Evolutionary conservation across 2,888 invertebrate species (phyloP).

Genomic region (Carabus problematicus): DNA sequence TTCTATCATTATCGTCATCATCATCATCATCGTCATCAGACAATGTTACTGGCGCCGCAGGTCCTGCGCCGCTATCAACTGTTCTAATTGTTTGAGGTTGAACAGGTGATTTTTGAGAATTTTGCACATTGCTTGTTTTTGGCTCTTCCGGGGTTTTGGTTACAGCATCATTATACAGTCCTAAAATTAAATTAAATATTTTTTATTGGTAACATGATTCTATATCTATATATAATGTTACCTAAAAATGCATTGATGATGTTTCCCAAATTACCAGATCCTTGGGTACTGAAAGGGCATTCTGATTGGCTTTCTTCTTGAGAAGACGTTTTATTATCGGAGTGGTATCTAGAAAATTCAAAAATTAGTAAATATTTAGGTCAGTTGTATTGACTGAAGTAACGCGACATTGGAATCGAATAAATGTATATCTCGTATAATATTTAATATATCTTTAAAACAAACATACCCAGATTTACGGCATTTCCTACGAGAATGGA

Average conservation of each 20-base stretch:
- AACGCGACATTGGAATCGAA: background rate
- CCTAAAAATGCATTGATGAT: slow-evolving; percentile 32
- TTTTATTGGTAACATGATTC: too few species aligned
- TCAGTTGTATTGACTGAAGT: background rate
- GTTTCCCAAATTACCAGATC: slow-evolving; percentile 13
- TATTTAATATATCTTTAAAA: background rate
- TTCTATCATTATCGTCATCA: slow-evolving; percentile 7
- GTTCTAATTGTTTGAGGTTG: slow-evolving; percentile 6
- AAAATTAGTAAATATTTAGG: background rate
- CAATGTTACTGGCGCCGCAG: slow-evolving; percentile 20
- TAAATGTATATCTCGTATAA: background rate
- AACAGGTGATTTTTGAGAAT: slow-evolving; percentile 6
- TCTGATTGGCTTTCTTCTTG: slow-evolving; percentile 16
- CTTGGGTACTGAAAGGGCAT: slow-evolving; percentile 17
- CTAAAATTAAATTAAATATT: slow-evolving; percentile 5
- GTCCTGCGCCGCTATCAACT: slow-evolving; percentile 10
- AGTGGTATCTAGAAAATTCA: slow-evolving; percentile 14
- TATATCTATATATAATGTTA: slow-evolving; percentile 14
- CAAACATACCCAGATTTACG: slow-evolving; percentile 27
- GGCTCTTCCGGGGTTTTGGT: slow-evolving; percentile 1
- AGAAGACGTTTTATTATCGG: slow-evolving; percentile 2
- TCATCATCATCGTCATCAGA: too few species aligned
- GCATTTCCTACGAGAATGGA: slow-evolving; percentile 25
- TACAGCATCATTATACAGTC: slow-evolving; percentile 24
- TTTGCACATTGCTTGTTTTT: slow-evolving; percentile 11